These are phyloP conservation scores for Euplexia lucipara DNA, from an alignment of 2,888 invertebrate species.

Conservation along the genomic window DNA sequence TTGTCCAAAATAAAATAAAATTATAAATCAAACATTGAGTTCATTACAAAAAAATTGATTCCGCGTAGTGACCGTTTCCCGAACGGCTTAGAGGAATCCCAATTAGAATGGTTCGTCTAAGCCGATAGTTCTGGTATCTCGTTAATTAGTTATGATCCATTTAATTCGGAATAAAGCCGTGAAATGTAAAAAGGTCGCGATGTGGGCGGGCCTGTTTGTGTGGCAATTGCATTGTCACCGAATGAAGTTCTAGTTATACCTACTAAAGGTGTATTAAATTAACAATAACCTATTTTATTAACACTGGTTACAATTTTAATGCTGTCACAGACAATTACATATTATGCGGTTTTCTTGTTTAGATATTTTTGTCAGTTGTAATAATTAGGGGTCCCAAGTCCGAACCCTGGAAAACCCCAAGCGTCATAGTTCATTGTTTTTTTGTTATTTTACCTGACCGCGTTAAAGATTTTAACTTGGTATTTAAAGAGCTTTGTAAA, in stretches of 20 bases:
- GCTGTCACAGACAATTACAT: no score
- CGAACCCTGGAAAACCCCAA: conserved; percentile 10
- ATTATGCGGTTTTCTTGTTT: not conserved
- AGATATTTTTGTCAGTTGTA: not conserved
- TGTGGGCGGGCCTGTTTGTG: conserved; percentile 50
- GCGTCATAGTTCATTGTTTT: not conserved
- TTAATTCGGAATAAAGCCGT: conserved; percentile 49
- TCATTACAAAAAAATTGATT: conserved; percentile 24
- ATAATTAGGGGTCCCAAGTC: not conserved
- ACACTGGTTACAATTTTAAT: not conserved
- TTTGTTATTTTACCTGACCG: not conserved
- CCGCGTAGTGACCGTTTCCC: conserved; percentile 23
- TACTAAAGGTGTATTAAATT: not conserved
- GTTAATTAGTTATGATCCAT: conserved; percentile 60
- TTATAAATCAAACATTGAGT: conserved; percentile 21
- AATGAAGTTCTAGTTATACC: conserved; percentile 25
- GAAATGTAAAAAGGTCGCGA: conserved; percentile 34
- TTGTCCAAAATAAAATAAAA: not conserved
- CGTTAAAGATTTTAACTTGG: not conserved
- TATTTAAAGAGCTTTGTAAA: not conserved
- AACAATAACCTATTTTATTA: not conserved
- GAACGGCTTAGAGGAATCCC: conserved; percentile 49
- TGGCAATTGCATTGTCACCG: conserved; percentile 38
- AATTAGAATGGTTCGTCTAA: conserved; percentile 54
- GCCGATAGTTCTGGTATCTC: conserved; percentile 39